phyloP scores from a whole-genome alignment of 2,113 vertebrate genomes.

The Melanerpes aurifrons region DNA sequence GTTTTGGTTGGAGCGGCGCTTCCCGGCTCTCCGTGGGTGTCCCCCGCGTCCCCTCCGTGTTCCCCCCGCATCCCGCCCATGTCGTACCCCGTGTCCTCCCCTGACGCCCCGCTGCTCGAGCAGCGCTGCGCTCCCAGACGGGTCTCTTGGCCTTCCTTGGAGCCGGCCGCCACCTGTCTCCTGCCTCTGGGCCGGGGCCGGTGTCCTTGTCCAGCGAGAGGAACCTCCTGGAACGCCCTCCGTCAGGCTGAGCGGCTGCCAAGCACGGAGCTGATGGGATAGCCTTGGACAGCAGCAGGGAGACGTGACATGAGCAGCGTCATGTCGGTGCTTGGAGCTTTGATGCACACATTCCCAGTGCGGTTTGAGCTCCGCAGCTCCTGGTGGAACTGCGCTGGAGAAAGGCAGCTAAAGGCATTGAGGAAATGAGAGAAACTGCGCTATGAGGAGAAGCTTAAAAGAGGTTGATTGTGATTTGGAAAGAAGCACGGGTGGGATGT shows the following conservation, averaged over 20 bases:
- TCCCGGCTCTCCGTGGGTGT: not conserved
- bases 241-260: not conserved
- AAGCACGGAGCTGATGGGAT: not conserved
- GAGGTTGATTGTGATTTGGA: not conserved
- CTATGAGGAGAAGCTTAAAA: not conserved
- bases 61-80: not conserved
- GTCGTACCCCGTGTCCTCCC: not conserved
- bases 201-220: not conserved
- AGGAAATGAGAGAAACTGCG: accelerated
- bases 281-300: too few relatives aligned
- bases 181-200: not conserved
- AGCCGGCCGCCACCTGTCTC: not conserved
- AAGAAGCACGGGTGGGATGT: too few relatives aligned
- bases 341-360: not conserved
- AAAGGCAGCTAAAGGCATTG: accelerated
- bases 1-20: not conserved
- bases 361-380: not conserved
- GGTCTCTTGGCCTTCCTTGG: too few relatives aligned
- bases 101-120: too few relatives aligned
- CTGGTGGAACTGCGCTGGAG: not conserved
- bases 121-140: not conserved
- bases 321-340: not conserved
- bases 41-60: accelerated
- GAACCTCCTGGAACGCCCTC: not conserved
- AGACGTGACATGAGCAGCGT: too few relatives aligned